A percentile compares a stretch with the other conserved stretches of the same genome.
Evolutionary conservation across 37 sponge, comb jelly and placozoan species (phyloP).

Genomic region (Hexactinellida sp.): DNA sequence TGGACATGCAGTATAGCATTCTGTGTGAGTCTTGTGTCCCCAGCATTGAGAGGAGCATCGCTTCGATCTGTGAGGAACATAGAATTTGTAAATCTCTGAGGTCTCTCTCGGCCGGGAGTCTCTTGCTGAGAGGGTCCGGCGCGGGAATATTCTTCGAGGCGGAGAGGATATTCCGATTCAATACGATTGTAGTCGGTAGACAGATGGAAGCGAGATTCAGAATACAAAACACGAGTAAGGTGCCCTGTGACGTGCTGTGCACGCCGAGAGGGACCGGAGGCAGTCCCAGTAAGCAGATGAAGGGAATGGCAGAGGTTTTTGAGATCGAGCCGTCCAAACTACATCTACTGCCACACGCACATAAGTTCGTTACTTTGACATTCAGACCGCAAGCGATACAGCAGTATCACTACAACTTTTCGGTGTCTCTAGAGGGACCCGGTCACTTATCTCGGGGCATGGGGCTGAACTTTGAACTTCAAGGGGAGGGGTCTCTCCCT

Average conservation of each 20-base stretch:
- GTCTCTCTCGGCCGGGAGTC: neutral
- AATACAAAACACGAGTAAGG: slow-evolving; percentile 73
- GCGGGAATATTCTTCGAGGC: slow-evolving; percentile 77
- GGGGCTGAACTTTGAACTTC: slow-evolving; percentile 69
- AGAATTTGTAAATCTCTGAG: slow-evolving; percentile 59
- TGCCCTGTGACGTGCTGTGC: slow-evolving; percentile 70
- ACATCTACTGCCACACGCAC: slow-evolving; percentile 61
- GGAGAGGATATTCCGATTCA: slow-evolving; percentile 75
- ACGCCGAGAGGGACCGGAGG: neutral
- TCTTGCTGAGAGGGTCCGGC: slow-evolving; percentile 25
- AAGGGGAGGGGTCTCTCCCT: slow-evolving; percentile 91
- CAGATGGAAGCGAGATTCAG: slow-evolving; percentile 65
- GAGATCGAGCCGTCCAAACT: slow-evolving; percentile 72
- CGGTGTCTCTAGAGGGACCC: slow-evolving; percentile 16
- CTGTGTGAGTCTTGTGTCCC: slow-evolving; percentile 75
- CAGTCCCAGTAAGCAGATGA: slow-evolving; percentile 25
- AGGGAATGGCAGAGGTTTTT: slow-evolving; percentile 45
- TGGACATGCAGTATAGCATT: slow-evolving; percentile 57
- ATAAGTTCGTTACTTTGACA: slow-evolving; percentile 67
- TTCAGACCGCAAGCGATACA: slow-evolving; percentile 84
- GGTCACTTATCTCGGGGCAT: slow-evolving; percentile 21
- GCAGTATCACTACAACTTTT: slow-evolving; percentile 2
- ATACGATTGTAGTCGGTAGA: slow-evolving; percentile 81
- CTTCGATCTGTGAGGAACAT: slow-evolving; percentile 89
- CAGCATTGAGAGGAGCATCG: slow-evolving; percentile 48